phyloP scores from a whole-genome alignment of 2,888 invertebrate species.

The Clostera curtula region DNA sequence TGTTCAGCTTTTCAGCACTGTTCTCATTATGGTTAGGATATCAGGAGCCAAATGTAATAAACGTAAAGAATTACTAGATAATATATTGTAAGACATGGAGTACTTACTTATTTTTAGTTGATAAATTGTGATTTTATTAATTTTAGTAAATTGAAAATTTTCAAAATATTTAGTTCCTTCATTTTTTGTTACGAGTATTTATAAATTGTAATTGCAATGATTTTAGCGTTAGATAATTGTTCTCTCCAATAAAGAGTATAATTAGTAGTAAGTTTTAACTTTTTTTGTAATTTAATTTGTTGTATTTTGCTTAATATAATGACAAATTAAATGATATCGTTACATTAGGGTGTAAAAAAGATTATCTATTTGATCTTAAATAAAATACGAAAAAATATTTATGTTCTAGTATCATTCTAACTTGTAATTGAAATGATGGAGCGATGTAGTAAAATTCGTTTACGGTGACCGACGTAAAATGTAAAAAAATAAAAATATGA shows the following conservation, averaged over 20 bases:
- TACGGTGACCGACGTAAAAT: constrained; percentile 71
- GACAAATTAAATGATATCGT: constrained; percentile 73
- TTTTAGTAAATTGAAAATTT: constrained; percentile 45
- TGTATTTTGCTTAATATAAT: constrained; percentile 70
- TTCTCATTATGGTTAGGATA: constrained; percentile 37
- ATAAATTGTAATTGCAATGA: constrained; percentile 51
- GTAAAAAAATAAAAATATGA: constrained; percentile 70
- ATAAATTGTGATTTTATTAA: constrained; percentile 62
- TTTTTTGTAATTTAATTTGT: constrained; percentile 65
- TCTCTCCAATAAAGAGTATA: constrained; percentile 63
- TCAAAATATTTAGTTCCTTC: constrained; percentile 72
- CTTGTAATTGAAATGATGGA: constrained; percentile 67
- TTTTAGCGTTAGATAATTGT: constrained; percentile 63
- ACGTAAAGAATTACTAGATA: constrained; percentile 54
- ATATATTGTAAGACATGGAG: constrained; percentile 51
- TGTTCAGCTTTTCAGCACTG: constrained; percentile 32
- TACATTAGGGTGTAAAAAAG: constrained; percentile 74
- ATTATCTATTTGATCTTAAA: constrained; percentile 75
- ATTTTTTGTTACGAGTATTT: constrained; percentile 68
- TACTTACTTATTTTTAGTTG: constrained; percentile 59
- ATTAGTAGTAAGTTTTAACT: constrained; percentile 56
- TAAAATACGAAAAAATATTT: constrained; percentile 72
- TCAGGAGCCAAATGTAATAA: constrained; percentile 69
- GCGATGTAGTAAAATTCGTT: constrained; percentile 73
- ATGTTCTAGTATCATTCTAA: constrained; percentile 73